Evolutionary conservation across 1,140 invertebrate species (phyloP).

Genomic region (Scaptomyza montana): DNA sequence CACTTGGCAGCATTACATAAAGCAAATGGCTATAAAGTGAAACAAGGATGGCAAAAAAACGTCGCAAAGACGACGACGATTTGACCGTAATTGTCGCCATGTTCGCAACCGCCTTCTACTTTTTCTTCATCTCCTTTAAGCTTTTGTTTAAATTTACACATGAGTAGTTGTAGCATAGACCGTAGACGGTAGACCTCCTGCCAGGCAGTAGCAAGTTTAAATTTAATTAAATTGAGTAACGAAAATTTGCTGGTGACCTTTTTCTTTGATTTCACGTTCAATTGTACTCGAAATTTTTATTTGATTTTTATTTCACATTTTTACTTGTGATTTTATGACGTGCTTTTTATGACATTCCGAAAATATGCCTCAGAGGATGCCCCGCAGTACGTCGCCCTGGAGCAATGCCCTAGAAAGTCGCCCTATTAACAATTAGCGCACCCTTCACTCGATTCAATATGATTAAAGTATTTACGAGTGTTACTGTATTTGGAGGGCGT

Average conservation of each 20-base stretch:
- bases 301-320: slow-evolving; percentile 73
- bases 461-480: slow-evolving; percentile 29
- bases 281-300: slow-evolving; percentile 71
- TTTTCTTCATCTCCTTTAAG: slow-evolving; percentile 15
- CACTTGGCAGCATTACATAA: slow-evolving; percentile 75
- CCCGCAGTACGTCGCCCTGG: neutral
- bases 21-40: slow-evolving; percentile 78
- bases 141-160: slow-evolving; percentile 72
- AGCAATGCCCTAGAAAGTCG: too few relatives aligned
- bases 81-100: slow-evolving; percentile 78
- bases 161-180: slow-evolving; percentile 65
- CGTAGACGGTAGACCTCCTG: slow-evolving; percentile 9
- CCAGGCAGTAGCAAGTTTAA: slow-evolving; percentile 38
- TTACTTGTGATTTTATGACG: slow-evolving; percentile 47
- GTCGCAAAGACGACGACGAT: slow-evolving; percentile 28
- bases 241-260: slow-evolving; percentile 50
- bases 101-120: slow-evolving; percentile 17
- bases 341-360: slow-evolving; percentile 15
- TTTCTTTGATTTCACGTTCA: slow-evolving; percentile 59
- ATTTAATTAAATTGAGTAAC: slow-evolving; percentile 74
- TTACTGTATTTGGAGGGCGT: neutral
- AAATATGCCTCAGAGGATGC: slow-evolving; percentile 19
- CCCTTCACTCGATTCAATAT: slow-evolving; percentile 28
- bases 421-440: slow-evolving; percentile 52
- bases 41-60: slow-evolving; percentile 49